phyloP scores from a whole-genome alignment of 2,888 invertebrate genomes.

The Nomada hirtipes region DNA sequence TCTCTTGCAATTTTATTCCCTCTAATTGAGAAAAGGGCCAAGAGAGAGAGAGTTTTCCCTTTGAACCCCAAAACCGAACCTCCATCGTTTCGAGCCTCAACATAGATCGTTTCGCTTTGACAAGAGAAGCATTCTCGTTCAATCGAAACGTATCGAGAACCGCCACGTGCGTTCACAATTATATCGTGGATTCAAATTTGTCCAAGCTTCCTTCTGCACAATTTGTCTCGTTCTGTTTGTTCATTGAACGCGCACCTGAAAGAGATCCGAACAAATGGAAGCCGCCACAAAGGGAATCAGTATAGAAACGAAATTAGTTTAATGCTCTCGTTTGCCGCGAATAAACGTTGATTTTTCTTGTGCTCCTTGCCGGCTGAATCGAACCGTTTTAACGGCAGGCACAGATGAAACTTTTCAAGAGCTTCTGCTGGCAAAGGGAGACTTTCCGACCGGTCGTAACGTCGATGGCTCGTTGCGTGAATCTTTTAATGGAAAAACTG shows the following conservation, averaged over 20 bases:
- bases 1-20: conserved; percentile 28
- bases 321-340: background rate
- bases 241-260: background rate
- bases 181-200: background rate
- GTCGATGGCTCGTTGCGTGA: conserved; percentile 28
- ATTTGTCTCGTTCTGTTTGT: background rate
- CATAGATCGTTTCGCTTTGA: background rate
- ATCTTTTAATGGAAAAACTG: conserved; percentile 29
- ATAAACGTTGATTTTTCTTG: conserved; percentile 2
- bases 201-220: background rate
- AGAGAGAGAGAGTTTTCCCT: too few species aligned
- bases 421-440: background rate
- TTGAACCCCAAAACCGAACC: too few species aligned
- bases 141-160: background rate
- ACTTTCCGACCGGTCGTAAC: conserved; percentile 14
- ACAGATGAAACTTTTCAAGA: conserved; percentile 23
- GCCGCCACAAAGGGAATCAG: background rate
- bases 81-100: too few species aligned
- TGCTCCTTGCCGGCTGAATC: conserved; percentile 10
- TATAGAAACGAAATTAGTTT: conserved; percentile 16
- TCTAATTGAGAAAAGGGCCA: conserved; percentile 23
- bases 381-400: conserved; percentile 20
- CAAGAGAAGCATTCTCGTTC: background rate
- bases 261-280: background rate
- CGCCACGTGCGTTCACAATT: background rate